Percentiles rank a stretch among this genome's conserved stretches.
Conservation (phyloP, 2,113 vertebrate species). For the Ursus arctos region DNA sequence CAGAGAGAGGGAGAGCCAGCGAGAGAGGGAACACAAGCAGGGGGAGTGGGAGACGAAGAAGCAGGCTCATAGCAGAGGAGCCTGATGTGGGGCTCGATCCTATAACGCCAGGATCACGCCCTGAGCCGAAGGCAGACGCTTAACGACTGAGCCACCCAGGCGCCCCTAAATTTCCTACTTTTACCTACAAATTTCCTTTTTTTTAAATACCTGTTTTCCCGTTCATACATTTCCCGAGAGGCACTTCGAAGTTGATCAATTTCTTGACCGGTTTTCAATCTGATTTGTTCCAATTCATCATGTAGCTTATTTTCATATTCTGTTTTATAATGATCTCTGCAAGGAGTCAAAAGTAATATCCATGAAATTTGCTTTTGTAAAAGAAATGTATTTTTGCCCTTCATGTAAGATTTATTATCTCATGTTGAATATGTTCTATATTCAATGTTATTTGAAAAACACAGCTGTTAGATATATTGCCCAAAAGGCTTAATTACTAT, state of each 20-base stretch:
- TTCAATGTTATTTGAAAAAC: conserved; percentile 10
- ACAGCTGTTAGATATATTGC: neutral
- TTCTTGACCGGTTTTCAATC: conserved; percentile 95
- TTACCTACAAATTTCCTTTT: neutral
- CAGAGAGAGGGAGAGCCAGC: no score
- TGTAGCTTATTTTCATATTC: conserved; percentile 96
- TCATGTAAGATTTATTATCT: neutral
- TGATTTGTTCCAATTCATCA: conserved; percentile 96
- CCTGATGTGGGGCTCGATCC: no score
- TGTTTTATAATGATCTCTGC: conserved; percentile 96
- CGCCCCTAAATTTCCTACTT: neutral
- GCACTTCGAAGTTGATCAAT: conserved; percentile 95
- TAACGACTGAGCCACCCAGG: no score
- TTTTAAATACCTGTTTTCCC: conserved; percentile 96
- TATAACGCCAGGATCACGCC: no score
- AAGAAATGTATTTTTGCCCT: neutral
- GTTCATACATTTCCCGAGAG: conserved; percentile 98
- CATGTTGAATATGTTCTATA: neutral
- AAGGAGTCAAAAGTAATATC: conserved; percentile 70
- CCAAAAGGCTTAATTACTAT: neutral
- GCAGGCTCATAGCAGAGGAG: no score
- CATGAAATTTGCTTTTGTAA: neutral
- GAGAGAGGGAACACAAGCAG: no score
- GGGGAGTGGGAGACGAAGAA: no score
- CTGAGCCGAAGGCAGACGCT: no score